These are phyloP conservation scores for Tetraodon nigroviridis DNA, from an alignment of 2,113 vertebrate species.

Conservation along the genomic window DNA sequence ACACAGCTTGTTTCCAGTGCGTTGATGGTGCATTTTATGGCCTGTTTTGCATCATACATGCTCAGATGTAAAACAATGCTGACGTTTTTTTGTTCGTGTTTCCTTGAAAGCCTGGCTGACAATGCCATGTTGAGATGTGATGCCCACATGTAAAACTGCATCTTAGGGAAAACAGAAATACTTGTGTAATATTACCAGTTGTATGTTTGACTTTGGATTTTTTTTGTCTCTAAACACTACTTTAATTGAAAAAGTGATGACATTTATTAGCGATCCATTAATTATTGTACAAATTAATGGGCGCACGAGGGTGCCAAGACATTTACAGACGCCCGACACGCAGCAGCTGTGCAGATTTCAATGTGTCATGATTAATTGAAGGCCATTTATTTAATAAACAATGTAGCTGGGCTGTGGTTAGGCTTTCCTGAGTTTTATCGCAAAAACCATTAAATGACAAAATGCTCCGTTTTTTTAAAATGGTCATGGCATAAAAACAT, in stretches of 20 bases:
- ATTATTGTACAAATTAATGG: slow-evolving; percentile 39
- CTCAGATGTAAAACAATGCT: too few relatives aligned
- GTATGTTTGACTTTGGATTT: neutral
- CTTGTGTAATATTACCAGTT: neutral
- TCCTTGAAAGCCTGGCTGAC: neutral
- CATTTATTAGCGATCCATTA: slow-evolving; percentile 43
- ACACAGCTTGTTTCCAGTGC: too few relatives aligned
- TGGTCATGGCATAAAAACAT: slow-evolving; percentile 41
- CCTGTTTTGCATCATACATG: too few relatives aligned
- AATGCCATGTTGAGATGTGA: neutral
- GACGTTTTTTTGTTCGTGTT: too few relatives aligned
- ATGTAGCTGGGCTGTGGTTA: neutral
- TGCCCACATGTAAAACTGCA: neutral
- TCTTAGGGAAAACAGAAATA: neutral
- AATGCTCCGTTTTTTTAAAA: slow-evolving; percentile 28
- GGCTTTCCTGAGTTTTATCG: too few relatives aligned
- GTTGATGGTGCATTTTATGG: too few relatives aligned
- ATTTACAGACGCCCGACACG: slow-evolving; percentile 30
- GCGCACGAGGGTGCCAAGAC: slow-evolving; percentile 37
- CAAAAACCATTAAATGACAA: neutral
- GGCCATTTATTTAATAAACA: slow-evolving; percentile 21
- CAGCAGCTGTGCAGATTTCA: slow-evolving; percentile 9
- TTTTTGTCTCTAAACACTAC: neutral
- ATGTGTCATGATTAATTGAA: slow-evolving; percentile 32
- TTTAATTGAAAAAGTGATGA: slow-evolving; percentile 26